Evolutionary conservation across 2,113 vertebrate species (phyloP).

Genomic region (Zosterops hypoxanthus): DNA sequence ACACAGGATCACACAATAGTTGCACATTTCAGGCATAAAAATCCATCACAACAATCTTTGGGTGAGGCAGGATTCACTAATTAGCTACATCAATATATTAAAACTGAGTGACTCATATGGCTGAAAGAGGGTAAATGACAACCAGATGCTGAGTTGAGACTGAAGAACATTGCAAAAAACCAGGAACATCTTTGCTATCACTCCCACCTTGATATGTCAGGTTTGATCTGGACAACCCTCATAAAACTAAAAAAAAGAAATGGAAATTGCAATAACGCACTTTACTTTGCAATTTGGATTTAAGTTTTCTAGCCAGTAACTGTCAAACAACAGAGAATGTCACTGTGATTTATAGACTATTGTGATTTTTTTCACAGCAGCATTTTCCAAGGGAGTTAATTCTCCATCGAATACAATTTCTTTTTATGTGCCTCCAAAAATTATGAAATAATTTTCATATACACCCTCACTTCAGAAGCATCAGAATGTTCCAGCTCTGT

Average conservation of each 20-base stretch:
- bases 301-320: neutral
- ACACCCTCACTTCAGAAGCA: neutral
- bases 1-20: neutral
- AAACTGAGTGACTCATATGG: neutral
- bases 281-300: neutral
- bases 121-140: neutral
- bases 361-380: neutral
- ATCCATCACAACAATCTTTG: neutral
- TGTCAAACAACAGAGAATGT: neutral
- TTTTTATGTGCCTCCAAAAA: constrained; percentile 2
- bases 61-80: neutral
- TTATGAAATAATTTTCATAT: neutral
- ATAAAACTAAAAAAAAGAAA: neutral
- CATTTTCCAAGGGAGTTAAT: neutral
- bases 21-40: neutral
- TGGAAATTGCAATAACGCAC: neutral
- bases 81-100: neutral
- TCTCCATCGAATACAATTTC: neutral
- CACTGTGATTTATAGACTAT: neutral
- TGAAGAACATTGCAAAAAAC: neutral
- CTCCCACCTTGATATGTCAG: neutral
- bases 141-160: neutral
- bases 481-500: neutral
- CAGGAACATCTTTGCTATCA: neutral
- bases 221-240: neutral